These are phyloP conservation scores for Sebastes goodei DNA, from an alignment of 2,797 vertebrate species.

Conservation along the genomic window DNA sequence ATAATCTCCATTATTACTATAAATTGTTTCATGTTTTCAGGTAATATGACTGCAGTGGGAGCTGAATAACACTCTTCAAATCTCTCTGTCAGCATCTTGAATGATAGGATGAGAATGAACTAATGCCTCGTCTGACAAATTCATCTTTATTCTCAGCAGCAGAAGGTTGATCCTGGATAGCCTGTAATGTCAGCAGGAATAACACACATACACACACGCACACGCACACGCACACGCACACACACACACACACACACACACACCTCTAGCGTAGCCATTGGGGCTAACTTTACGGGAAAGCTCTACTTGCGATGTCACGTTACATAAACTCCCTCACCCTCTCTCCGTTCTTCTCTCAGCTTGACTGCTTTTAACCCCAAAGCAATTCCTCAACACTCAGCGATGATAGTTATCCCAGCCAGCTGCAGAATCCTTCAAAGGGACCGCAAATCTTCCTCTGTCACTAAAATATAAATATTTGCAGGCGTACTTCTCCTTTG, in stretches of 20 bases:
- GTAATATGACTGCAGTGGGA: neutral
- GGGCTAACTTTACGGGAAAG: slow-evolving; percentile 28
- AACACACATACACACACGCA: neutral
- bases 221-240: neutral
- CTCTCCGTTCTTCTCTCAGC: slow-evolving; percentile 33
- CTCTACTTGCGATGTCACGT: slow-evolving; percentile 38
- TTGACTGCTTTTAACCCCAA: slow-evolving; percentile 39
- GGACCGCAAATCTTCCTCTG: neutral
- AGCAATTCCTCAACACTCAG: slow-evolving; percentile 27
- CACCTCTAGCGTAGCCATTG: neutral
- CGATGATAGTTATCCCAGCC: neutral
- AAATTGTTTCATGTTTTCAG: neutral
- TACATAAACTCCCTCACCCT: slow-evolving; percentile 42
- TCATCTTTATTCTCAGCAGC: neutral
- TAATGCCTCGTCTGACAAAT: slow-evolving; percentile 1
- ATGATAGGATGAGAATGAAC: slow-evolving; percentile 7
- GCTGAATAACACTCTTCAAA: neutral
- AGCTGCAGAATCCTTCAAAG: slow-evolving; percentile 1
- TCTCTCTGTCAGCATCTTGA: neutral
- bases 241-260: neutral
- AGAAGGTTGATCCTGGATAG: neutral
- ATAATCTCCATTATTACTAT: neutral
- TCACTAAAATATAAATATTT: neutral
- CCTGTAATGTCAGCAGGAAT: slow-evolving; percentile 16
- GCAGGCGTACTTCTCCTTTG: neutral